Evolutionary conservation across 2,113 vertebrate species (phyloP).

Genomic region (Protobothrops flavoviridis): DNA sequence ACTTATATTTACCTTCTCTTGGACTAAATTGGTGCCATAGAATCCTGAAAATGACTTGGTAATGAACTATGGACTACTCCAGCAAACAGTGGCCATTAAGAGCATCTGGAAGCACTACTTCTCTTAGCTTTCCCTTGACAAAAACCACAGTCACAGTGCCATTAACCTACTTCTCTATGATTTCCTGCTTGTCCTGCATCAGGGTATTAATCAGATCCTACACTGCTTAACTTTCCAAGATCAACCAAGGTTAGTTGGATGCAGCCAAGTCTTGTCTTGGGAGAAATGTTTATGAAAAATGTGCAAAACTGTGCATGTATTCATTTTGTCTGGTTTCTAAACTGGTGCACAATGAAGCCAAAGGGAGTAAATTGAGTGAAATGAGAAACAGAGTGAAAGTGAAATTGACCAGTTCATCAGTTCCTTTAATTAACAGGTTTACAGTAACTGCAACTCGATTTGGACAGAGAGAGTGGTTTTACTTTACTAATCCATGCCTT

Average conservation of each 20-base stretch:
- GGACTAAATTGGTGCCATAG: neutral
- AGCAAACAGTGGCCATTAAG: neutral
- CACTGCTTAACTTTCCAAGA: neutral
- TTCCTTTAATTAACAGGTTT: neutral
- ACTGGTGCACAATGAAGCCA: neutral
- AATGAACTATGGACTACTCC: neutral
- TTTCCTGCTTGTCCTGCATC: neutral
- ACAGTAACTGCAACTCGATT: neutral
- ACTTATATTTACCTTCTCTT: neutral
- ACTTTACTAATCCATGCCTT: neutral
- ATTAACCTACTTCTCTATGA: neutral
- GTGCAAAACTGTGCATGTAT: neutral
- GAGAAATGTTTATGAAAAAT: neutral
- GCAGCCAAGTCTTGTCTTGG: neutral
- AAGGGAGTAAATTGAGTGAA: neutral
- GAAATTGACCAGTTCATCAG: neutral
- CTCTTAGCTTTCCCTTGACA: neutral
- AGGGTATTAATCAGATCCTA: neutral
- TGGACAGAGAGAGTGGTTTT: neutral
- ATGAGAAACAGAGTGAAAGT: neutral
- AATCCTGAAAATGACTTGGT: neutral
- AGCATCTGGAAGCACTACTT: neutral
- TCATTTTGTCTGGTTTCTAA: neutral
- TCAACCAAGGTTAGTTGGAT: neutral
- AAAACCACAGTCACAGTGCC: neutral